Conservation (phyloP, 2,797 vertebrate genomes). For the Austrolebias charrua region DNA sequence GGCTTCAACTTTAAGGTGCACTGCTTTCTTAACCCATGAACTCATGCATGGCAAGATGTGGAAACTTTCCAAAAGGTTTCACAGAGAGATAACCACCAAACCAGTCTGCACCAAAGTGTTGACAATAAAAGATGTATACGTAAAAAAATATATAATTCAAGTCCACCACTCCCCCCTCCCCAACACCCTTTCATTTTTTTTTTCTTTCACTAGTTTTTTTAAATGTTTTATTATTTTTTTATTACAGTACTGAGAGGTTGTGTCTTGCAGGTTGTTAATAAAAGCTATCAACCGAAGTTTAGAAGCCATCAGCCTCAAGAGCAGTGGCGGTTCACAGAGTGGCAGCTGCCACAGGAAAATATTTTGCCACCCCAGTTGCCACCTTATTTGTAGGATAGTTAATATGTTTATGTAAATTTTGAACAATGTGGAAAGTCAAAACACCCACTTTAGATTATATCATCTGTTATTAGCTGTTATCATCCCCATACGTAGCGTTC, state of each 20-base stretch:
- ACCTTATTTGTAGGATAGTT: too few species aligned
- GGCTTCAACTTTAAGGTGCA: slow-evolving; percentile 38
- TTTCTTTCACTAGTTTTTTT: background rate
- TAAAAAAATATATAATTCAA: slow-evolving; percentile 10
- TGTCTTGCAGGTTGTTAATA: slow-evolving; percentile 38
- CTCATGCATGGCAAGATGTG: slow-evolving; percentile 58
- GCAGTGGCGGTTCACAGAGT: background rate
- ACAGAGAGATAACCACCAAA: slow-evolving; percentile 51
- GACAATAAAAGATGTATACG: slow-evolving; percentile 28
- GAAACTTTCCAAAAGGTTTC: slow-evolving; percentile 56
- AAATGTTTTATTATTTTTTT: background rate
- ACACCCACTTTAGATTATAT: too few species aligned
- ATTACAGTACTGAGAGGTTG: slow-evolving; percentile 27
- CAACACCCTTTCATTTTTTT: background rate
- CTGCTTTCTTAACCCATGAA: slow-evolving; percentile 61
- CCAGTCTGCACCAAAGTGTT: slow-evolving; percentile 23
- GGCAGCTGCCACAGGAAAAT: too few species aligned
- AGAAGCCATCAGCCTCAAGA: slow-evolving; percentile 43
- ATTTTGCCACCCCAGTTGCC: too few species aligned
- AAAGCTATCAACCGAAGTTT: slow-evolving; percentile 43
- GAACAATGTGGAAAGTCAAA: too few species aligned
- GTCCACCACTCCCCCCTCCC: too few species aligned
- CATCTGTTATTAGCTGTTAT: too few species aligned
- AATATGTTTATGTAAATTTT: too few species aligned
- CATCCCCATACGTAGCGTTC: too few species aligned